Evolutionary conservation across 2,888 invertebrate genomes (phyloP), one percentile per base, ranked within the genome.

Genomic region (Hesperia comma): DNA sequence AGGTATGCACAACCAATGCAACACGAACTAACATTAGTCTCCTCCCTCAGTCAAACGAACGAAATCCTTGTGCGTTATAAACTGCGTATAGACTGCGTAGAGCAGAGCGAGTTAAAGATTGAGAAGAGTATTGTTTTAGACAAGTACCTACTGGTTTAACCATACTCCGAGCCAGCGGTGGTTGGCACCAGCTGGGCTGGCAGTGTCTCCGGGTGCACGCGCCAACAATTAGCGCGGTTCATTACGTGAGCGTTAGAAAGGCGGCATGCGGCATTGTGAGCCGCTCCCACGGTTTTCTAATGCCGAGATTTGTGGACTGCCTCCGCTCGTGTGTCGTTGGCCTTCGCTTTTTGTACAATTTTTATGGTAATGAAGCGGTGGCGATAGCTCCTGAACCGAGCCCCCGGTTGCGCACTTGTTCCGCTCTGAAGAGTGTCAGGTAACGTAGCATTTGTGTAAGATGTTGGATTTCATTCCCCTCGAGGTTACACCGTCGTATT

Each of bases 161-260:
- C 5, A 26, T 4, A 26, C 26, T 26, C 26, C 5, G 26, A 26
- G 3, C 26, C 26, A 26, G 26, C 26, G 26, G 53, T 19, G 12
- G 19, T 55, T 54, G 43, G 33, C 26, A 33, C 6, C 33, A 1
- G 33, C 6, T 7, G 7, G 33, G 1, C 33, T 37, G 37, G 37
- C 37, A 10, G 10, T 10, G 12, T 37, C 3, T 8, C 10, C 63
- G 46, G 49, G 56, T 40, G 66, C 66, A 66, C 66, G 66, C 66
- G 66, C 54, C 66, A 40, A 53, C 60, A 66, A 66, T 66, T 66
- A 66, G 60, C 66, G 54, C 64, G 53, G 53, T 66, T 66, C 66
- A 61, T 67, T 67, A 67, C 66, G 66, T 67, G 61, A 67, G 56
- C 61, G 61, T 61, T 61, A 67, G 67, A 61, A 67, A 67, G 61